Evolutionary conservation across 2,888 invertebrate species (phyloP).

Genomic region (Allygus modestus): DNA sequence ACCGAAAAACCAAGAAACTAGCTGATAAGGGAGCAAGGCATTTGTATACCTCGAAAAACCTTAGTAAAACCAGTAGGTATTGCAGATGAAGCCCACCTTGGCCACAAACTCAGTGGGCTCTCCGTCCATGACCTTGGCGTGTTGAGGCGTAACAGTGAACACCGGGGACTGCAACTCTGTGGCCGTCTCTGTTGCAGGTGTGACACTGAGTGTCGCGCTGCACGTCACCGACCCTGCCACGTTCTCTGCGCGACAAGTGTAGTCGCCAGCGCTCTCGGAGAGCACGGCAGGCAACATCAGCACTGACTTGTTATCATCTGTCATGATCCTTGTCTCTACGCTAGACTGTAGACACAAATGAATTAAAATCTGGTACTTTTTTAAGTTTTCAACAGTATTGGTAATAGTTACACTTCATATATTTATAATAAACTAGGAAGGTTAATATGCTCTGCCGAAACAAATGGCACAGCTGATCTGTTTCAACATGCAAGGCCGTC

Average conservation of each 20-base stretch:
- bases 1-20: too few species aligned
- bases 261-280: slow-evolving; percentile 84
- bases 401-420: too few species aligned
- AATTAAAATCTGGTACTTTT: neutral
- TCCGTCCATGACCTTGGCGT: slow-evolving; percentile 92
- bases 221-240: slow-evolving; percentile 93
- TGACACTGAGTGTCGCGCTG: slow-evolving; percentile 84
- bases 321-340: slow-evolving; percentile 84
- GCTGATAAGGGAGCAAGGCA: too few species aligned
- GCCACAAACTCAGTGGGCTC: slow-evolving; percentile 88
- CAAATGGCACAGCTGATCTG: too few species aligned
- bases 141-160: slow-evolving; percentile 85
- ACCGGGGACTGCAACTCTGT: slow-evolving; percentile 83
- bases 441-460: too few species aligned
- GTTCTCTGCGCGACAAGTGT: slow-evolving; percentile 94
- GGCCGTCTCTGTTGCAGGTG: slow-evolving; percentile 77
- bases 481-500: too few species aligned
- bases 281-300: slow-evolving; percentile 85
- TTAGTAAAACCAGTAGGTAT: too few species aligned
- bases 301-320: slow-evolving; percentile 87
- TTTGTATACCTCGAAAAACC: too few species aligned
- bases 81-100: too few species aligned
- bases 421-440: too few species aligned
- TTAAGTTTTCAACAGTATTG: too few species aligned
- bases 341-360: slow-evolving; percentile 75